Percentiles rank a stretch among this genome's conserved stretches.
phyloP scores from a whole-genome alignment of 2,797 vertebrate species.

The Remorina albescens region DNA sequence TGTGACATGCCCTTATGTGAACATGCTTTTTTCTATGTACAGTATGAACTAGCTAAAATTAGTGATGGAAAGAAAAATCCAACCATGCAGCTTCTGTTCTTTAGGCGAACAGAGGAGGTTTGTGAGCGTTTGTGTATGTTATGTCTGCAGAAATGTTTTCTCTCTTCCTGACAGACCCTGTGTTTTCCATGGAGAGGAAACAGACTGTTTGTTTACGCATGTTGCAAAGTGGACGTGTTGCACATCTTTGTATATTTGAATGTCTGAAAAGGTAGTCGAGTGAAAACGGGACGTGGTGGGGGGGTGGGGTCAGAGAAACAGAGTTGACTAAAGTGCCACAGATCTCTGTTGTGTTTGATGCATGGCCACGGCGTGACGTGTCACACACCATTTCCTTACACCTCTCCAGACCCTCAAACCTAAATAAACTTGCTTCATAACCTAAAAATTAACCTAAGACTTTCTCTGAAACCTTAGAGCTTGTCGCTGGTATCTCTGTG shows the following conservation, averaged over 20 bases:
- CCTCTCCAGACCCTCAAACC: constrained; percentile 6
- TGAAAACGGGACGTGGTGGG: constrained; percentile 17
- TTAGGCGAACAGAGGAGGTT: constrained; percentile 63
- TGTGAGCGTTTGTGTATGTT: constrained; percentile 73
- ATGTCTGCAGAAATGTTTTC: constrained; percentile 72
- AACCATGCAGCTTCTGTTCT: constrained; percentile 32
- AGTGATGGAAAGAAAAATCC: constrained; percentile 40
- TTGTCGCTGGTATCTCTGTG: not conserved
- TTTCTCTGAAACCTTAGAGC: constrained; percentile 10
- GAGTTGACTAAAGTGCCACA: constrained; percentile 13
- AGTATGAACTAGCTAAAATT: constrained; percentile 37
- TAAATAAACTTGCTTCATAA: constrained; percentile 35
- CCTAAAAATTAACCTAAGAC: not conserved
- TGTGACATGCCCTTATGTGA: not conserved
- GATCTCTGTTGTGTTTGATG: constrained; percentile 44
- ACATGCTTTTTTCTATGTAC: constrained; percentile 35
- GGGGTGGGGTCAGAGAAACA: constrained; percentile 2
- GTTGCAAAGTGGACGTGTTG: constrained; percentile 42
- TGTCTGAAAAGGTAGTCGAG: constrained; percentile 60
- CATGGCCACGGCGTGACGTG: constrained; percentile 20
- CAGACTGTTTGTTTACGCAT: constrained; percentile 63
- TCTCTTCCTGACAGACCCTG: constrained; percentile 34
- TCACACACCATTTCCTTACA: constrained; percentile 40
- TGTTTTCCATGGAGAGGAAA: constrained; percentile 60
- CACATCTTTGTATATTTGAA: constrained; percentile 77